Evolutionary conservation across 2,797 vertebrate genomes (phyloP), one percentile per base, ranked within the genome.

Genomic region (Podarcis lilfordi): DNA sequence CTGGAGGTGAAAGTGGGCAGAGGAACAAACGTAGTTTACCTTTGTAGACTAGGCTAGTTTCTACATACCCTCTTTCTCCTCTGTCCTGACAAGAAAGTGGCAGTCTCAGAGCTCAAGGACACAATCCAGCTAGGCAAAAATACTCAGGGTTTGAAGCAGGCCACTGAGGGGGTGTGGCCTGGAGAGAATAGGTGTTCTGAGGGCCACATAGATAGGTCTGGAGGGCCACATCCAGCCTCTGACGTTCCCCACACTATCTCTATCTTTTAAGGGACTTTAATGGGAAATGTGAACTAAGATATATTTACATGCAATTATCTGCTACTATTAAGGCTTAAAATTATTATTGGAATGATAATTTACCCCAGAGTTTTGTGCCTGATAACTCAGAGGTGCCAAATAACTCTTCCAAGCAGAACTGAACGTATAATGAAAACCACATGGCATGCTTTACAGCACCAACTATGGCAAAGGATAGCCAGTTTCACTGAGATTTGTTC

Each of bases 401-500:
- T 77, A 55, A 81, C 37, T 55, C 61, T 90, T 23, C 32, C 43
- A 76, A 76, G n/a, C 29, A 68, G 64, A 35, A 50, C 43, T 55
- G 69, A 80, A 21, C 68, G 59, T 80, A 69, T 81, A 80, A 87
- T 35, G 61, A n/a, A 84, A 87, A 43, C 59, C 86, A 80, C 59
- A 68, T 76, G 69, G 82, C 5, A n/a, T 59, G 8, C 77, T 85
- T 85, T 43, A 68, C 40, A 68, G 43, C 43, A 61, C 35, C 77
- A 78, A 32, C 72, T 85, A 35, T 91, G 84, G 9, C 5, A 64
- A 59, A 25, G 55, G 25, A n/a, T 27, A 19, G 25, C 80, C 19
- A 55, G 8, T 88, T 82, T 86, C 81, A 75, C 76, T 87, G 10
- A 21, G 59, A 64, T 85, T 55, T 93, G 68, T 81, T 76, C 40